Percentiles rank a stretch among this genome's conserved stretches.
Evolutionary conservation across 2,113 vertebrate genomes (phyloP).

Genomic region (Hippocampus mohnikei): DNA sequence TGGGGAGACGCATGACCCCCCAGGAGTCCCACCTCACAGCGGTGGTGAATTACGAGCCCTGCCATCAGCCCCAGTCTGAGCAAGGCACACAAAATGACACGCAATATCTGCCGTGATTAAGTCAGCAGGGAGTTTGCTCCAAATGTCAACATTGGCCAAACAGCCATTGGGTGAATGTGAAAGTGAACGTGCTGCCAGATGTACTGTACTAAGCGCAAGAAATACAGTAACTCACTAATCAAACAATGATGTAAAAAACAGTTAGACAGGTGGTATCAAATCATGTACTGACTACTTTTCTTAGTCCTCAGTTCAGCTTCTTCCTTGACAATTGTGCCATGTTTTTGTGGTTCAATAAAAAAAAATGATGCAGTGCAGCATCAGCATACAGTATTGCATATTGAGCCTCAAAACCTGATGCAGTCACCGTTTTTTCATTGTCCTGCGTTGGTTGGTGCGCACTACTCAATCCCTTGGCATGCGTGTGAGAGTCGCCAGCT

Average conservation of each 20-base stretch:
- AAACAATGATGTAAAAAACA: background rate
- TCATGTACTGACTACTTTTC: too few relatives aligned
- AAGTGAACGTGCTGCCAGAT: constrained; percentile 31
- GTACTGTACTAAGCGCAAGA: constrained; percentile 10
- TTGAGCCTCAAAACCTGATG: too few relatives aligned
- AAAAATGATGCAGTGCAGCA: too few relatives aligned
- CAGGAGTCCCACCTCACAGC: constrained; percentile 67
- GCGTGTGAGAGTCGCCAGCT: too few relatives aligned
- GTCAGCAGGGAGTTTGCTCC: constrained; percentile 73
- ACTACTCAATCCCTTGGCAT: too few relatives aligned
- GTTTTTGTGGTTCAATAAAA: too few relatives aligned
- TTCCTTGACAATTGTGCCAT: too few relatives aligned
- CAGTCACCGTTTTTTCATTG: too few relatives aligned
- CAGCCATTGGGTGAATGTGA: constrained; percentile 42
- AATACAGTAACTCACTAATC: background rate
- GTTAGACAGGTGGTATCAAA: background rate
- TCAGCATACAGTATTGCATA: too few relatives aligned
- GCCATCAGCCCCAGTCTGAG: constrained; percentile 71
- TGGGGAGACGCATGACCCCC: constrained; percentile 47
- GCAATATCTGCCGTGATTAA: constrained; percentile 77
- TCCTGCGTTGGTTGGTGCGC: too few relatives aligned
- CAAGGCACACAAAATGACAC: constrained; percentile 73
- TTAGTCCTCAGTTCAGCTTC: too few relatives aligned
- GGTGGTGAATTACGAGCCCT: constrained; percentile 74
- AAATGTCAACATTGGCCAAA: constrained; percentile 74